Conservation (phyloP, 92 coral and sea anemone species). For the Zoanthus gigantus region DNA sequence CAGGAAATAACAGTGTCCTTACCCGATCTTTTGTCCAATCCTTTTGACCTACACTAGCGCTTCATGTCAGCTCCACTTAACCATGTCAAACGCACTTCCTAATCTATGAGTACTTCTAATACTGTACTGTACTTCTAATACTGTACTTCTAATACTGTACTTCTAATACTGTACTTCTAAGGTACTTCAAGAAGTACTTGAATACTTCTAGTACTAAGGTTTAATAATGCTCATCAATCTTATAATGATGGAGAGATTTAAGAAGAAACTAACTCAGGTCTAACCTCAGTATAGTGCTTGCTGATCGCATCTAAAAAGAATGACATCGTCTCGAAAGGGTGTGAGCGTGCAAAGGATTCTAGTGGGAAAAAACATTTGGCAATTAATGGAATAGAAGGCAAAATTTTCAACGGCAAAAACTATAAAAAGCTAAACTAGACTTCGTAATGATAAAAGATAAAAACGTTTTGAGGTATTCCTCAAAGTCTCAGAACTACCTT, state of each 20-base stretch:
- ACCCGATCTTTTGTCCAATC: not conserved
- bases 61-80: too few species aligned
- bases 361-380: not conserved
- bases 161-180: too few species aligned
- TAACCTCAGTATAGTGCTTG: constrained; percentile 96
- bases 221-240: not conserved
- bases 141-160: too few species aligned
- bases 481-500: not conserved
- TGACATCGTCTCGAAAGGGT: constrained; percentile 89
- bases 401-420: not conserved
- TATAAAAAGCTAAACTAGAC: not conserved
- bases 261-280: not conserved
- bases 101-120: too few species aligned
- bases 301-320: constrained; percentile 82
- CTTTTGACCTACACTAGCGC: constrained; percentile 8
- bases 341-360: constrained; percentile 86
- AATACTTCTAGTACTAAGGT: too few species aligned
- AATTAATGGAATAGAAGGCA: not conserved
- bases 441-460: not conserved
- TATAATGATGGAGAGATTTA: not conserved
- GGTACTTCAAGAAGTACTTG: too few species aligned
- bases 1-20: constrained; percentile 22
- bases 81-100: too few species aligned
- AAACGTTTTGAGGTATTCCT: not conserved
- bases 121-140: too few species aligned